phyloP scores from a whole-genome alignment of 2,888 invertebrate species.

The Pyralis farinalis region DNA sequence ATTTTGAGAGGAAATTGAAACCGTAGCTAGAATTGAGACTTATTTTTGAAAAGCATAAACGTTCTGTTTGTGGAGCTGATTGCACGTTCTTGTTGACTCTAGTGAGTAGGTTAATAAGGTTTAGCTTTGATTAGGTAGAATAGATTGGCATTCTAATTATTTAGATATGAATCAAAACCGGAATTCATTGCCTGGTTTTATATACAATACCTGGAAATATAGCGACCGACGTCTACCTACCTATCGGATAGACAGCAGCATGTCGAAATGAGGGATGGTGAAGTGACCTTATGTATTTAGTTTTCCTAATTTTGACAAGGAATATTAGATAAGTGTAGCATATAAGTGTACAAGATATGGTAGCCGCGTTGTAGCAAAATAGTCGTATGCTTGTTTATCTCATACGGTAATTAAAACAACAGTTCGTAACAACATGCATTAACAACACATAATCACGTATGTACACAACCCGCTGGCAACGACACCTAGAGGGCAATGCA shows the following conservation, averaged over 20 bases:
- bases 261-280: too few species aligned
- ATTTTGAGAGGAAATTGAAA: conserved; percentile 41
- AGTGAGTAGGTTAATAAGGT: background rate
- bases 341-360: too few species aligned
- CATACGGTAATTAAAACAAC: background rate
- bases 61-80: conserved; percentile 11
- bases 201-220: too few species aligned
- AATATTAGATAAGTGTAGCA: too few species aligned
- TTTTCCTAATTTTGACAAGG: too few species aligned
- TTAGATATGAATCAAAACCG: conserved; percentile 8
- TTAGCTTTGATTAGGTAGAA: background rate
- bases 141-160: background rate
- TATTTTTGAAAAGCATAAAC: conserved; percentile 16
- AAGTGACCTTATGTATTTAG: too few species aligned
- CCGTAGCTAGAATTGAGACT: conserved; percentile 28
- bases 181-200: too few species aligned
- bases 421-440: background rate
- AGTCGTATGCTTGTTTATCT: too few species aligned
- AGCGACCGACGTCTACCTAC: too few species aligned
- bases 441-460: background rate
- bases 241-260: too few species aligned
- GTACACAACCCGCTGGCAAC: conserved; percentile 27
- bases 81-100: conserved; percentile 17
- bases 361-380: too few species aligned
- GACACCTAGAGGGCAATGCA: conserved; percentile 61